Conservation (phyloP, 2,888 invertebrate species). For the Cotesia congregata region DNA sequence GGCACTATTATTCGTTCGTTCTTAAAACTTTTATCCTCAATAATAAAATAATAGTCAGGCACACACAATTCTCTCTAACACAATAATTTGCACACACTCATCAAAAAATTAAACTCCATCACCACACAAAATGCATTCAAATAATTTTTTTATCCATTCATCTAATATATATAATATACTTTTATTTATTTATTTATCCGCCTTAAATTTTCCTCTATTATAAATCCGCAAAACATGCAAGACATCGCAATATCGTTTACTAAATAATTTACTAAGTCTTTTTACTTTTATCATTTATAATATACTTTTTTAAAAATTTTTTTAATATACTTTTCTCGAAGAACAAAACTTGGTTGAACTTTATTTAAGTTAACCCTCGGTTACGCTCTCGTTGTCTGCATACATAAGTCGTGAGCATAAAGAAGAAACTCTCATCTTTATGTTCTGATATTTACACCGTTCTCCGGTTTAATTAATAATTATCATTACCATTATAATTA, state of each 20-base stretch:
- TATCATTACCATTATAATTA: slow-evolving; percentile 1
- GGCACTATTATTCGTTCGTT: slow-evolving; percentile 43
- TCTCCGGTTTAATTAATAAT: slow-evolving; percentile 3
- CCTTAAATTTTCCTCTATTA: slow-evolving; percentile 39
- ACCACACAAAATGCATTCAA: slow-evolving; percentile 23
- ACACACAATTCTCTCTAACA: slow-evolving; percentile 8
- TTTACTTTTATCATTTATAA: slow-evolving; percentile 43
- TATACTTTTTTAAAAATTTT: slow-evolving; percentile 13
- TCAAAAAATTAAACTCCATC: slow-evolving; percentile 5
- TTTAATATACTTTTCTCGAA: slow-evolving; percentile 11
- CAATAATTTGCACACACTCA: slow-evolving; percentile 1
- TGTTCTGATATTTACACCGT: not conserved
- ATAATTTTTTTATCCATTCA: slow-evolving; percentile 7
- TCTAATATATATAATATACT: slow-evolving; percentile 8
- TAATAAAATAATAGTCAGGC: not conserved
- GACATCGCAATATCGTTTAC: slow-evolving; percentile 61
- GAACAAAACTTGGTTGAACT: slow-evolving; percentile 33
- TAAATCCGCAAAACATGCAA: slow-evolving; percentile 52
- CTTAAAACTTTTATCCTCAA: slow-evolving; percentile 8
- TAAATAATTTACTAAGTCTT: slow-evolving; percentile 68
- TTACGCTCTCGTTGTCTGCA: slow-evolving; percentile 24
- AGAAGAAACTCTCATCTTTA: not conserved
- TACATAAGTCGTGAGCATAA: not conserved
- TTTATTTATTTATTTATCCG: slow-evolving; percentile 28
- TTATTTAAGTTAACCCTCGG: slow-evolving; percentile 26